A percentile compares a stretch with the other conserved stretches of the same genome.
phyloP scores from a whole-genome alignment of 2,888 invertebrate genomes.

The Tromatobia lineatoria region DNA sequence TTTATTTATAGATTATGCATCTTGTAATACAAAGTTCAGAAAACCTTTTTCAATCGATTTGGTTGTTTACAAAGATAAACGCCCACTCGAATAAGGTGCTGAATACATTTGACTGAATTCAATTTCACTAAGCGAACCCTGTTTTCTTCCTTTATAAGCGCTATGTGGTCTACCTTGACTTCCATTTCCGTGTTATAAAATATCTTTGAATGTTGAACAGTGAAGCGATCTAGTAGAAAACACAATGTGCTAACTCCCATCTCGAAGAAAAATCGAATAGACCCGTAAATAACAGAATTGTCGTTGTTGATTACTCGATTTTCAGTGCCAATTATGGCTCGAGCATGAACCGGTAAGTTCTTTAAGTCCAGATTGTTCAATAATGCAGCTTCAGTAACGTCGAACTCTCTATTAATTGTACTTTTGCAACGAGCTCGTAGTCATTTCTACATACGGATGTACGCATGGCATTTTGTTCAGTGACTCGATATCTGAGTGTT shows the following conservation, averaged over 20 bases:
- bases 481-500: constrained; percentile 49
- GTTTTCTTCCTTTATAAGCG: constrained; percentile 44
- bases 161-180: constrained; percentile 47
- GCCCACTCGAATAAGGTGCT: constrained; percentile 49
- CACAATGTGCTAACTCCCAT: constrained; percentile 6
- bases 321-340: constrained; percentile 60
- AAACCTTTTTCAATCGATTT: constrained; percentile 49
- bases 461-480: constrained; percentile 23
- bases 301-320: constrained; percentile 5
- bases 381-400: constrained; percentile 27
- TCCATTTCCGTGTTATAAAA: too few relatives aligned
- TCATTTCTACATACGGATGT: constrained; percentile 20
- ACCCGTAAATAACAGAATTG: constrained; percentile 53
- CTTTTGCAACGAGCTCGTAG: constrained; percentile 24
- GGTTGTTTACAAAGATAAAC: constrained; percentile 57
- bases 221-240: constrained; percentile 41
- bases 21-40: constrained; percentile 19
- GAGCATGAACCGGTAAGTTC: constrained; percentile 42
- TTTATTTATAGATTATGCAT: neutral
- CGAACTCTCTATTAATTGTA: constrained; percentile 5
- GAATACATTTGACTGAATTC: too few relatives aligned
- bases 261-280: constrained; percentile 56
- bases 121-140: neutral
- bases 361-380: too few relatives aligned
- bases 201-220: constrained; percentile 39